phyloP scores from a whole-genome alignment of 2,113 vertebrate species.

The Pseudorhombus dupliciocellatus region DNA sequence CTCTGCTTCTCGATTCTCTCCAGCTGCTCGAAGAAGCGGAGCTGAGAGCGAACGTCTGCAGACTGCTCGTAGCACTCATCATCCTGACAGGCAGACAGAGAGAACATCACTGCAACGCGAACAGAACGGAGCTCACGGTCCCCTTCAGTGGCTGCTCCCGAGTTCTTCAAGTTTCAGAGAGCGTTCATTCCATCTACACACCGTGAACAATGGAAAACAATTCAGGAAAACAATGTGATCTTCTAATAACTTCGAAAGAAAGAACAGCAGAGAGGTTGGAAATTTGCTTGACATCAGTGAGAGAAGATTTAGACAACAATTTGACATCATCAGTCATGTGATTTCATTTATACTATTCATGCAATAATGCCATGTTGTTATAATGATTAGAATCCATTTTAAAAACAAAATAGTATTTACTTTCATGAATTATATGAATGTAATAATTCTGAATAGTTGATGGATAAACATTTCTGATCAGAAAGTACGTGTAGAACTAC shows the following conservation, averaged over 20 bases:
- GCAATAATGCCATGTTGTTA: too few relatives aligned
- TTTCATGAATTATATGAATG: too few relatives aligned
- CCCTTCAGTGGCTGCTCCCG: background rate
- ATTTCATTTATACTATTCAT: too few relatives aligned
- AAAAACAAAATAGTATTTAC: too few relatives aligned
- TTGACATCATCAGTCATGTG: too few relatives aligned
- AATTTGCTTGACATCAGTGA: background rate
- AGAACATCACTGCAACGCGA: conserved; percentile 25
- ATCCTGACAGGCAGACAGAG: conserved; percentile 75
- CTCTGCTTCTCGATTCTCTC: conserved; percentile 90
- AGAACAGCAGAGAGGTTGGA: background rate
- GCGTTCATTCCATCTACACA: background rate
- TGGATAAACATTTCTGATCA: too few relatives aligned
- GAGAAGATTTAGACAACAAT: background rate
- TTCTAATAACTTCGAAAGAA: background rate
- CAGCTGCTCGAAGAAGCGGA: conserved; percentile 91
- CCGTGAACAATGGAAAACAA: background rate
- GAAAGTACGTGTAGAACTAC: too few relatives aligned
- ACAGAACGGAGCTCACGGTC: background rate
- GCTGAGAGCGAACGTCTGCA: conserved; percentile 86
- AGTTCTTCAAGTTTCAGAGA: background rate
- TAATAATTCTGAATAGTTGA: too few relatives aligned
- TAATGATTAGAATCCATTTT: too few relatives aligned
- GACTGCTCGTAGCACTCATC: conserved; percentile 86
- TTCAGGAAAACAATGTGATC: background rate